Percentiles rank a stretch among this genome's conserved stretches.
These are phyloP conservation scores for Tachycineta bicolor DNA, from an alignment of 2,113 vertebrate species.

Conservation along the genomic window DNA sequence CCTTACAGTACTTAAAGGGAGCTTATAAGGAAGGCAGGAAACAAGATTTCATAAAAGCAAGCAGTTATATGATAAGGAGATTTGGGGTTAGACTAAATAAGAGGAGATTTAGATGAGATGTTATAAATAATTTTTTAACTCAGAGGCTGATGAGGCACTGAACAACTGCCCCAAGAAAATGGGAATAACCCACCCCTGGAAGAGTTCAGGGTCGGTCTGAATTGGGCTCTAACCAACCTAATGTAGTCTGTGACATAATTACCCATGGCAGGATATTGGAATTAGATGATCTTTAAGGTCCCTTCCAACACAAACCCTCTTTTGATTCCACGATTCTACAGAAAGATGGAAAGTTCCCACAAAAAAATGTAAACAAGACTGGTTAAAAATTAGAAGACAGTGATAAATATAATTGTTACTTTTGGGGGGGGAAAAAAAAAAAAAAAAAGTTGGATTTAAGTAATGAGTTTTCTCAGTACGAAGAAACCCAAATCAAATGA, in stretches of 20 bases:
- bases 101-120: background rate
- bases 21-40: background rate
- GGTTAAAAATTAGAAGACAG: background rate
- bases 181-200: too few relatives aligned
- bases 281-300: background rate
- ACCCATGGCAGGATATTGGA: fast-evolving
- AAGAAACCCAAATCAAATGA: background rate
- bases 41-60: background rate
- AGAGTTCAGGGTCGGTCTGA: background rate
- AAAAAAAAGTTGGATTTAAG: background rate
- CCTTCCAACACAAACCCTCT: background rate
- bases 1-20: background rate
- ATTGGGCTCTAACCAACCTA: background rate
- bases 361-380: background rate
- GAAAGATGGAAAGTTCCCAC: background rate
- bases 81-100: background rate
- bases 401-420: background rate
- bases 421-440: background rate
- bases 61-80: background rate
- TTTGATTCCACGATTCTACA: background rate
- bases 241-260: background rate
- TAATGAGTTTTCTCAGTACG: background rate
- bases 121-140: background rate
- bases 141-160: background rate
- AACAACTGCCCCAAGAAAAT: background rate